Conservation (phyloP, 2,888 invertebrate genomes). For the Nymphalis urticae region DNA sequence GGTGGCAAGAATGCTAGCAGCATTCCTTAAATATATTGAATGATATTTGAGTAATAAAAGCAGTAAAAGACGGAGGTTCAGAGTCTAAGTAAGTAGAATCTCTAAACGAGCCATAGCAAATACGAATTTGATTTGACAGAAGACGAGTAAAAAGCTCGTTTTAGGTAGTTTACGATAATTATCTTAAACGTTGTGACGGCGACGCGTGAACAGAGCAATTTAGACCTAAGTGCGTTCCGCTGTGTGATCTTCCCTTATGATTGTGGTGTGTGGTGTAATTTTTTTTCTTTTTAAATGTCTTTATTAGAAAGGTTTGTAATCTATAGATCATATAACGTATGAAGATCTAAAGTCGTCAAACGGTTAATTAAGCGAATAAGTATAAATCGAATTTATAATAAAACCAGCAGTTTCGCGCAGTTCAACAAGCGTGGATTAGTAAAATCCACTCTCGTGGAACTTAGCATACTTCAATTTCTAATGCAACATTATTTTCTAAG, state of each 20-base stretch:
- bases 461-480: not conserved
- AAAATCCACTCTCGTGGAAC: not conserved
- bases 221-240: slow-evolving; percentile 59
- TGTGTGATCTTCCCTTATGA: slow-evolving; percentile 55
- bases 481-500: not conserved
- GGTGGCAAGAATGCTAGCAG: too few species aligned
- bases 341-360: too few species aligned
- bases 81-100: too few species aligned
- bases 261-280: slow-evolving; percentile 39
- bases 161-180: slow-evolving; percentile 40
- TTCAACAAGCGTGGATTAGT: too few species aligned
- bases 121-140: slow-evolving; percentile 25
- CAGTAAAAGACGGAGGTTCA: not conserved
- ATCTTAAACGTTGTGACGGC: slow-evolving; percentile 36
- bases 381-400: too few species aligned
- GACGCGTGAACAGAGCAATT: slow-evolving; percentile 51
- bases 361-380: too few species aligned
- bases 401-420: too few species aligned
- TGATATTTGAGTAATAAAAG: not conserved
- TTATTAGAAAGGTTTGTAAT: too few species aligned
- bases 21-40: not conserved
- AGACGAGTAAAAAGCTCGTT: slow-evolving; percentile 31
- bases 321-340: too few species aligned
- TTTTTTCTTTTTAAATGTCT: too few species aligned
- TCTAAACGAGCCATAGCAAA: slow-evolving; percentile 7